phyloP scores from a whole-genome alignment of 2,113 vertebrate genomes.

The Chaenocephalus aceratus region DNA sequence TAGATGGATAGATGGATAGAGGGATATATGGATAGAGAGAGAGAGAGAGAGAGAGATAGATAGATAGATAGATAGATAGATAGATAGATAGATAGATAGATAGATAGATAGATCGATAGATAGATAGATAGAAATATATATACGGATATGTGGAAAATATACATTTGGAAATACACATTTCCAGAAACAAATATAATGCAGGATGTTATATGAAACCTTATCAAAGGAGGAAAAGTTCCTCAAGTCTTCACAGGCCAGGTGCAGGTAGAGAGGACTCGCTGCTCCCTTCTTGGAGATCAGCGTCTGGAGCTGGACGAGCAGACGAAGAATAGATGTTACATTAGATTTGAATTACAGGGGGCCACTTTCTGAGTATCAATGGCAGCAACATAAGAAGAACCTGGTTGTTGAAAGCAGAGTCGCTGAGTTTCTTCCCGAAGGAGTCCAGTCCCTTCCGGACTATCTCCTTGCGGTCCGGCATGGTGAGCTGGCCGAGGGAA shows the following conservation, averaged over 20 bases:
- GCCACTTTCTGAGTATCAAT: not conserved
- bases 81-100: too few species aligned
- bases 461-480: conserved; percentile 83
- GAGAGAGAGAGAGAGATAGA: too few species aligned
- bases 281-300: conserved; percentile 90
- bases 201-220: conserved; percentile 77
- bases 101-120: too few species aligned
- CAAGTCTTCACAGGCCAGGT: conserved; percentile 89
- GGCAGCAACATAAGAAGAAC: conserved; percentile 60
- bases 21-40: too few species aligned
- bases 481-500: conserved; percentile 81
- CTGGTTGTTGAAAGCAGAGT: conserved; percentile 93
- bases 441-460: conserved; percentile 85
- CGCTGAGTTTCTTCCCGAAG: conserved; percentile 91
- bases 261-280: conserved; percentile 87
- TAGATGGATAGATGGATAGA: too few species aligned
- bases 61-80: too few species aligned
- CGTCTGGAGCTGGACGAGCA: conserved; percentile 83
- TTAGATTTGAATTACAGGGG: not conserved
- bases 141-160: too few species aligned
- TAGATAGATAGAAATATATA: too few species aligned
- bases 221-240: conserved; percentile 88
- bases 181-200: too few species aligned
- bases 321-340: not conserved
- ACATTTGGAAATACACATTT: too few species aligned